Evolutionary conservation across 2,888 invertebrate genomes (phyloP).

Genomic region (Cybosia mesomella): DNA sequence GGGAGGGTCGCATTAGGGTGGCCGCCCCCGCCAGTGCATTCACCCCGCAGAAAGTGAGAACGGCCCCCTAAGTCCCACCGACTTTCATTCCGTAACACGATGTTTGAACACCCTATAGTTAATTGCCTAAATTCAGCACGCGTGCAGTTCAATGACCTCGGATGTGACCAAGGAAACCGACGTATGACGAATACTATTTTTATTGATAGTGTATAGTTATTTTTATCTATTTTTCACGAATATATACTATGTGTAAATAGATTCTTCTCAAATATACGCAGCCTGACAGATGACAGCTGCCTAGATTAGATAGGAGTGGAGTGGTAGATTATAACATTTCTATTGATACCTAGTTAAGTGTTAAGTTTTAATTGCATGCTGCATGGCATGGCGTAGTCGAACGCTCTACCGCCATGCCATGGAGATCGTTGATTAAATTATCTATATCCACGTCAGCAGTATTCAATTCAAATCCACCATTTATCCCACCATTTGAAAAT

Average conservation of each 20-base stretch:
- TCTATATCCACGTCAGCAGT: no score
- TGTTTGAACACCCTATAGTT: conserved; percentile 75
- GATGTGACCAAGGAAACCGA: conserved; percentile 55
- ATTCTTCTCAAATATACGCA: no score
- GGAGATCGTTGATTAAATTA: no score
- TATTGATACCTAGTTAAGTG: background rate
- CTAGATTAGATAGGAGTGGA: background rate
- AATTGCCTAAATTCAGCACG: conserved; percentile 80
- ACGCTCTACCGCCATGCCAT: no score
- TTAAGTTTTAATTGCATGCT: no score
- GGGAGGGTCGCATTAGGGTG: conserved; percentile 72
- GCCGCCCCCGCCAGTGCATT: conserved; percentile 82
- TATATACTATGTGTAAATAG: no score
- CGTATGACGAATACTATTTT: conserved; percentile 52
- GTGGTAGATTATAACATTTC: no score
- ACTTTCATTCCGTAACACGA: conserved; percentile 78
- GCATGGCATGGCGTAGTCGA: no score
- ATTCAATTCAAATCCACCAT: no score
- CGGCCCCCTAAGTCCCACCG: conserved; percentile 68
- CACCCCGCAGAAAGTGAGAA: conserved; percentile 85
- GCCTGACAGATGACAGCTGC: background rate
- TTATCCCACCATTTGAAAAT: no score
- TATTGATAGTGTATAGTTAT: conserved; percentile 13
- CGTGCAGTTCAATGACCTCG: conserved; percentile 75
- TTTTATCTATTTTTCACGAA: background rate